Evolutionary conservation across 30 jellyfish, hydroid and myxozoan species (phyloP).

Genomic region (Aurelia aurita): DNA sequence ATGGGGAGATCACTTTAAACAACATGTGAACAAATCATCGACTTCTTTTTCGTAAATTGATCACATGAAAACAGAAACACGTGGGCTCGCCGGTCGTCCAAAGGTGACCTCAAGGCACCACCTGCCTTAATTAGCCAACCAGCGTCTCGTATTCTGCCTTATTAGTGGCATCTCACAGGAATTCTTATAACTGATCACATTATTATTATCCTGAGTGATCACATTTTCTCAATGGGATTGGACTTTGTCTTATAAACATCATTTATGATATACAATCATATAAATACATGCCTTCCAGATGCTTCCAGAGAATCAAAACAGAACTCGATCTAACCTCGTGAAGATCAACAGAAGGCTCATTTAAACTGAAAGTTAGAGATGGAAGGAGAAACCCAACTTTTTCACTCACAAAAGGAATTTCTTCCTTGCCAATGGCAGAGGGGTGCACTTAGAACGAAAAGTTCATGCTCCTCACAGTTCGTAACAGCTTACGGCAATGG

Average conservation of each 20-base stretch:
- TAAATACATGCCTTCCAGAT: no score
- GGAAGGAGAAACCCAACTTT: conserved; percentile 20
- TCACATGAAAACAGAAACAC: no score
- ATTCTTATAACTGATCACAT: conserved; percentile 38
- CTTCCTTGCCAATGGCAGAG: neutral
- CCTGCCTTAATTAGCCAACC: conserved; percentile 33
- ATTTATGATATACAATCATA: neutral
- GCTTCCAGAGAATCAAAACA: no score
- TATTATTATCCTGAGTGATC: no score
- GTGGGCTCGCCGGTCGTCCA: no score
- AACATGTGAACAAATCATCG: no score
- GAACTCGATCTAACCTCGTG: neutral
- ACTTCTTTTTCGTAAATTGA: no score
- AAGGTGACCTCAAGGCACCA: no score
- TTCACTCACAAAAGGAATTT: conserved; percentile 13
- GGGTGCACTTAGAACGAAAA: neutral
- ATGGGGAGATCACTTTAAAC: no score
- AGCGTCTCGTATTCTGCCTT: neutral
- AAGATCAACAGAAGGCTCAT: conserved; percentile 25
- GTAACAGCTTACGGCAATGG: no score
- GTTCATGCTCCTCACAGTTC: neutral
- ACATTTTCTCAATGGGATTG: conserved; percentile 40
- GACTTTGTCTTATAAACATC: conserved; percentile 26
- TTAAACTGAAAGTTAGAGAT: neutral
- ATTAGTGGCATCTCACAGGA: neutral